Percentiles rank a stretch among this genome's conserved stretches.
Evolutionary conservation across 2,113 vertebrate species (phyloP).

Genomic region (Neotoma lepida): DNA sequence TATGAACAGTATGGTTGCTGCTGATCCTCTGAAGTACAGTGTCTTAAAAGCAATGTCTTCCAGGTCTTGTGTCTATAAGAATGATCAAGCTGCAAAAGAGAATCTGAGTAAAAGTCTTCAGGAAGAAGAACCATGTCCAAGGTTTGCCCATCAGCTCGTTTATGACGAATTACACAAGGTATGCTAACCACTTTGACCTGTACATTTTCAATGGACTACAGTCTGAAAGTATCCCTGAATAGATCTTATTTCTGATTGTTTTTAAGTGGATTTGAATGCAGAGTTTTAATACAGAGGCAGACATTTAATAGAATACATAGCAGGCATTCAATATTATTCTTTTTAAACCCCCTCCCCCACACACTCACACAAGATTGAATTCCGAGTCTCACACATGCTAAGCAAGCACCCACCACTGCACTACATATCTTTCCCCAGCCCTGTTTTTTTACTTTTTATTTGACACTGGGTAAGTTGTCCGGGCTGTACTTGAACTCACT

Average conservation of each 20-base stretch:
- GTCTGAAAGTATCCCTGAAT: neutral
- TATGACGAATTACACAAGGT: slow-evolving; percentile 99
- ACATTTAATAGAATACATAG: slow-evolving; percentile 9
- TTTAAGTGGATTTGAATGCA: slow-evolving; percentile 45
- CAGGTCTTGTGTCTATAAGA: slow-evolving; percentile 99
- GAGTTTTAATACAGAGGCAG: neutral
- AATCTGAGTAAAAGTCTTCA: slow-evolving; percentile 95
- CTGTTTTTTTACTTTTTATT: neutral
- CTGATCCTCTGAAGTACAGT: slow-evolving; percentile 30
- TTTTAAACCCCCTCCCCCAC: no score
- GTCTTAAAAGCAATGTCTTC: slow-evolving; percentile 69
- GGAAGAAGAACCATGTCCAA: slow-evolving; percentile 98
- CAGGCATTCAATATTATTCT: neutral
- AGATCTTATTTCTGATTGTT: slow-evolving; percentile 4
- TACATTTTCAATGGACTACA: neutral
- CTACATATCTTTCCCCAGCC: neutral
- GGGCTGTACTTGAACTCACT: neutral
- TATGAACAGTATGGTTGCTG: neutral
- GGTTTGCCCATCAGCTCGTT: slow-evolving; percentile 98
- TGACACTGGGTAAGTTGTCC: neutral
- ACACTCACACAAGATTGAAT: neutral
- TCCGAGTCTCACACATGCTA: neutral
- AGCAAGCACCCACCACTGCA: neutral
- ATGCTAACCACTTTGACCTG: slow-evolving; percentile 13
- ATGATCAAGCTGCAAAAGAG: slow-evolving; percentile 97